Evolutionary conservation across 2,888 invertebrate genomes (phyloP).

Genomic region (Pandemis heparana): DNA sequence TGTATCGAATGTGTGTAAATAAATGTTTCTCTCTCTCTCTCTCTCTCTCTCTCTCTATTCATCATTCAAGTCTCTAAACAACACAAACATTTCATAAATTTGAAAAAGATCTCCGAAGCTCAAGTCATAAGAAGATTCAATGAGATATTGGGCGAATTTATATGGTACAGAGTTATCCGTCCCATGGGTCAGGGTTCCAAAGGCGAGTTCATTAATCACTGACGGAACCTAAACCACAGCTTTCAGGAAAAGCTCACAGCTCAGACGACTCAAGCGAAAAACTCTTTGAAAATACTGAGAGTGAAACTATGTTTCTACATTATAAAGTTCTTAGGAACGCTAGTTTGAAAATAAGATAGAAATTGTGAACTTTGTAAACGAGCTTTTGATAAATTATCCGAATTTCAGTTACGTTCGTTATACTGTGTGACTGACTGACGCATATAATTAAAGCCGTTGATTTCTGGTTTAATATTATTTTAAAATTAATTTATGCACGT

Average conservation of each 20-base stretch:
- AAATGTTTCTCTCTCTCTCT: too few species aligned
- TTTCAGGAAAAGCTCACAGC: background rate
- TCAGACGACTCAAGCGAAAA: background rate
- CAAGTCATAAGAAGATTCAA: background rate
- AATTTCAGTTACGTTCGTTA: too few species aligned
- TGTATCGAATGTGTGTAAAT: too few species aligned
- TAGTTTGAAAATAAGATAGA: too few species aligned
- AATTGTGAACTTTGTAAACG: too few species aligned
- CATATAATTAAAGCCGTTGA: too few species aligned
- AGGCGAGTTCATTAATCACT: background rate
- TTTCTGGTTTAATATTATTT: too few species aligned
- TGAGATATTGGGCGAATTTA: background rate
- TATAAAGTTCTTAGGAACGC: too few species aligned
- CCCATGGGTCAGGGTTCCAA: background rate
- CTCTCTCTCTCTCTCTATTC: too few species aligned
- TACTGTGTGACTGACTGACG: too few species aligned
- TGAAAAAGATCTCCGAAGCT: background rate
- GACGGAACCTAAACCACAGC: background rate
- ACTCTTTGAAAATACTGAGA: background rate
- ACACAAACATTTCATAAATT: background rate
- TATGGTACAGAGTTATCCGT: background rate
- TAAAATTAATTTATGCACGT: too few species aligned
- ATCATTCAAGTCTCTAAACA: background rate
- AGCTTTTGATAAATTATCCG: too few species aligned
- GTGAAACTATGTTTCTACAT: background rate